Percentiles rank a stretch among this genome's conserved stretches.
These are phyloP conservation scores for Hiodon alosoides DNA, from an alignment of 2,113 vertebrate genomes.

Conservation along the genomic window DNA sequence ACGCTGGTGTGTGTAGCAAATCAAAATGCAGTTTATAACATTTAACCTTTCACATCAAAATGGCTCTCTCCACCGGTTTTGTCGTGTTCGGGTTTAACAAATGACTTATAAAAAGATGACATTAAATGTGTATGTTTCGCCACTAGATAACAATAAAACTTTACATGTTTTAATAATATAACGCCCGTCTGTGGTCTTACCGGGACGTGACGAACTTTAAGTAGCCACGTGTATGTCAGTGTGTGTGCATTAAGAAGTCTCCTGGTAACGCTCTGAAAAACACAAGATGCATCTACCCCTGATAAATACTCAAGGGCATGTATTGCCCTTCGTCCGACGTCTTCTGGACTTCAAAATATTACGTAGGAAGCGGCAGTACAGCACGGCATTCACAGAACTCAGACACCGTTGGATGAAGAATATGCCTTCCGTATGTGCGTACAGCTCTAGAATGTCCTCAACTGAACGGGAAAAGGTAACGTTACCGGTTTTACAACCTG, in stretches of 20 bases:
- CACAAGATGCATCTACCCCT: slow-evolving; percentile 39
- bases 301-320: slow-evolving; percentile 27
- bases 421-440: slow-evolving; percentile 23
- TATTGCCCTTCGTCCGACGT: slow-evolving; percentile 29
- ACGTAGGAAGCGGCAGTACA: slow-evolving; percentile 32
- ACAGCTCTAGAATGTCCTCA: slow-evolving; percentile 31
- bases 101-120: not conserved
- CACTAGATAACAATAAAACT: no score
- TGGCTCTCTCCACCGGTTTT: slow-evolving; percentile 43
- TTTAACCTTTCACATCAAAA: slow-evolving; percentile 44
- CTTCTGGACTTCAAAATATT: slow-evolving; percentile 45
- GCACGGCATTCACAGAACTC: slow-evolving; percentile 33
- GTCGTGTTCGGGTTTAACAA: not conserved
- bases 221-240: no score
- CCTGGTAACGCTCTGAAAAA: not conserved
- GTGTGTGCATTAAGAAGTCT: no score
- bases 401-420: slow-evolving; percentile 57
- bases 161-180: no score
- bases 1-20: not conserved
- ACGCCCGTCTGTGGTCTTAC: not conserved
- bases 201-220: no score
- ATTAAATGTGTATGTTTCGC: no score
- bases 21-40: not conserved
- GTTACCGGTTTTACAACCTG: no score
- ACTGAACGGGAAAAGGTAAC: slow-evolving; percentile 51